These are phyloP conservation scores for Tragelaphus buxtoni DNA, from an alignment of 2,113 vertebrate genomes.

Conservation along the genomic window DNA sequence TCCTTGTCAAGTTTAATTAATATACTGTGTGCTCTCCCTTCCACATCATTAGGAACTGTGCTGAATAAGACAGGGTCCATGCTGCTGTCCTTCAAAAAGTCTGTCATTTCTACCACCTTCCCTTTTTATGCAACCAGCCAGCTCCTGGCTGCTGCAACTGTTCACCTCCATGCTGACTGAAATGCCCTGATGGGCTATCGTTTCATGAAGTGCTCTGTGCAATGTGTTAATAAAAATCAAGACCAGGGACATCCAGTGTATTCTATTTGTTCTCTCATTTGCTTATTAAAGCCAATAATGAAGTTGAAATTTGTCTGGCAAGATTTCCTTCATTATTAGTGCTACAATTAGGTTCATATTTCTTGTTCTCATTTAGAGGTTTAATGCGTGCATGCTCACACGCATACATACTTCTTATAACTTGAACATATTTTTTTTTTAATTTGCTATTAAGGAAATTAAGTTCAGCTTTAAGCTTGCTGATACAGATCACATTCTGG, in stretches of 20 bases:
- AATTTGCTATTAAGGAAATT: not conserved
- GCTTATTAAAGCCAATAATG: conserved; percentile 51
- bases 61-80: conserved; percentile 5
- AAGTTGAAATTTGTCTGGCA: conserved; percentile 43
- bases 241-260: not conserved
- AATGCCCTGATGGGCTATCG: not conserved
- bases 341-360: not conserved
- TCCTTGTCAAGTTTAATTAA: conserved; percentile 64
- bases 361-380: not conserved
- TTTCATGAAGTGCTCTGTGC: not conserved
- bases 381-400: not conserved
- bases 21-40: not conserved
- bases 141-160: not conserved
- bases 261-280: not conserved
- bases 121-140: not conserved
- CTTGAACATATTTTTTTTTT: not conserved
- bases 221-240: conserved; percentile 41
- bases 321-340: conserved; percentile 16
- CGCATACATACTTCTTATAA: not conserved
- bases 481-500: not conserved
- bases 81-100: not conserved
- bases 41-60: conserved; percentile 27
- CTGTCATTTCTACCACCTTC: not conserved
- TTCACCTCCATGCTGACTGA: not conserved
- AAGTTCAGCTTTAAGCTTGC: not conserved